A percentile compares a stretch with the other conserved stretches of the same genome.
These are phyloP conservation scores for Melanostoma mellinum DNA, from an alignment of 2,888 invertebrate genomes.

Conservation along the genomic window DNA sequence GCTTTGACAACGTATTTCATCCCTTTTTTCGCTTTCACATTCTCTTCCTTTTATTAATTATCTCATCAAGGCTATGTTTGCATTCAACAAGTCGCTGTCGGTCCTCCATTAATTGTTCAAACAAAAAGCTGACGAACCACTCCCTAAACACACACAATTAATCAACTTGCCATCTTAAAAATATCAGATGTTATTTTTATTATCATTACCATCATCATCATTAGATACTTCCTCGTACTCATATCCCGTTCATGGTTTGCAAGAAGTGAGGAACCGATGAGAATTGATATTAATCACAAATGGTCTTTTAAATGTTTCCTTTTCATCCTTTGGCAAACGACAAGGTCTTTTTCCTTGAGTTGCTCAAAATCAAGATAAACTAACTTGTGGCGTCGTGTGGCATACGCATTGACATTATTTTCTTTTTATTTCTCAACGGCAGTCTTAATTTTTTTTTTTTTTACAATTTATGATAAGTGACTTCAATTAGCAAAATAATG, in stretches of 20 bases:
- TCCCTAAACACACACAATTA: slow-evolving; percentile 54
- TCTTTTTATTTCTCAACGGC: no score
- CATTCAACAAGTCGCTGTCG: slow-evolving; percentile 52
- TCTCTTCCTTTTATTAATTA: slow-evolving; percentile 19
- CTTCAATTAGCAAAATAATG: slow-evolving; percentile 7
- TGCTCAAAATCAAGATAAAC: no score
- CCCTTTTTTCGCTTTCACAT: background rate
- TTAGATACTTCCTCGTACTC: background rate
- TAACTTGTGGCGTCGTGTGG: no score
- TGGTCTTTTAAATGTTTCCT: slow-evolving; percentile 4
- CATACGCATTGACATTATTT: no score
- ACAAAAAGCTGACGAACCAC: slow-evolving; percentile 35
- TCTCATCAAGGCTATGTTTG: background rate
- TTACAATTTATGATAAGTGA: background rate
- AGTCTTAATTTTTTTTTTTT: no score
- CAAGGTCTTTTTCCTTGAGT: slow-evolving; percentile 18
- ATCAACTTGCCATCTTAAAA: slow-evolving; percentile 62
- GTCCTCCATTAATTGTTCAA: slow-evolving; percentile 29
- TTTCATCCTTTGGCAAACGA: slow-evolving; percentile 19
- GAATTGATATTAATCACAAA: slow-evolving; percentile 27
- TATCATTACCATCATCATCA: slow-evolving; percentile 7
- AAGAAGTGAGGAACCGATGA: background rate
- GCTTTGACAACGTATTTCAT: background rate
- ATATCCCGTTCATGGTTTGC: background rate
- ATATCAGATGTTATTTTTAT: slow-evolving; percentile 41